A percentile compares a stretch with the other conserved stretches of the same genome.
Conservation (phyloP, 2,888 invertebrate genomes). For the Drosophila kanekoi region DNA sequence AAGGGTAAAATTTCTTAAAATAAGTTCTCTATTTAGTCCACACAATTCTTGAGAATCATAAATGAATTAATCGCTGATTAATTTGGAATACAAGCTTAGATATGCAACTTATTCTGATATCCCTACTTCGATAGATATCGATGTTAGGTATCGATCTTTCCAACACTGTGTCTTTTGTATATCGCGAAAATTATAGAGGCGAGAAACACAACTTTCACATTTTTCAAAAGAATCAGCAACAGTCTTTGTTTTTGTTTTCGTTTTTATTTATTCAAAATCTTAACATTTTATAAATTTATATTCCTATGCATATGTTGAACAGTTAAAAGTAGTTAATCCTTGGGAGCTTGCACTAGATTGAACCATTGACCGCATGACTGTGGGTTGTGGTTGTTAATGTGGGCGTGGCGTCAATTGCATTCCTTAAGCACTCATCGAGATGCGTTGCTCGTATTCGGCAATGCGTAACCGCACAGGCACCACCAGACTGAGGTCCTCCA, state of each 20-base stretch:
- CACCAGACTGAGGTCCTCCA: slow-evolving; percentile 82
- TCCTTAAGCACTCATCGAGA: slow-evolving; percentile 60
- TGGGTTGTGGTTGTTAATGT: not conserved
- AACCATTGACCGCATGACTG: not conserved
- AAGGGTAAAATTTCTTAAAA: no score
- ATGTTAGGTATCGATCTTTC: no score
- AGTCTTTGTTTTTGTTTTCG: not conserved
- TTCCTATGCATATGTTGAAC: slow-evolving; percentile 15
- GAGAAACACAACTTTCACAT: no score
- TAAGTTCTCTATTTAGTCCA: no score
- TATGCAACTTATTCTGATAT: no score
- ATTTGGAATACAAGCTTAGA: no score
- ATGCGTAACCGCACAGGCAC: slow-evolving; percentile 81
- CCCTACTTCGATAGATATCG: no score
- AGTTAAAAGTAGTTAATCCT: slow-evolving; percentile 42
- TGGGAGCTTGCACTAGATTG: slow-evolving; percentile 53
- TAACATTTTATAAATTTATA: slow-evolving; percentile 11
- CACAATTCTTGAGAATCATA: no score
- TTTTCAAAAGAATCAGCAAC: not conserved
- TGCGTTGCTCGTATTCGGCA: slow-evolving; percentile 81
- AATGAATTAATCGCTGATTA: no score
- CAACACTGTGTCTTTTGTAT: no score
- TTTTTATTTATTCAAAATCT: not conserved
- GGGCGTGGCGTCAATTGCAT: slow-evolving; percentile 11
- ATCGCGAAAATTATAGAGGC: no score